phyloP scores from a whole-genome alignment of 2,888 invertebrate species.

The Cremastinae sp. region DNA sequence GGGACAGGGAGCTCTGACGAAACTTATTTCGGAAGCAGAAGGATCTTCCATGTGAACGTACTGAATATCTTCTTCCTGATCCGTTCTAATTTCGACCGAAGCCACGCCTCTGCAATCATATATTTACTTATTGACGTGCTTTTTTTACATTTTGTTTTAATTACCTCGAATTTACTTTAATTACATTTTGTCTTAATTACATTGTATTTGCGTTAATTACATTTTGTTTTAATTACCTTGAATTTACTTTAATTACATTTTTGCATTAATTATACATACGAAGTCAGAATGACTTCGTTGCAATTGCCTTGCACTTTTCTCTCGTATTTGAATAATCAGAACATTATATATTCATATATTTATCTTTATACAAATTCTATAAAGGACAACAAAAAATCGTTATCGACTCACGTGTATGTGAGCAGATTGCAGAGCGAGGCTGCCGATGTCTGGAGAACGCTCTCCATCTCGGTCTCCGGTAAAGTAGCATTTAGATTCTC shows the following conservation, averaged over 20 bases:
- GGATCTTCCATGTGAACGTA: slow-evolving; percentile 93
- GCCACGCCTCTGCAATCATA: slow-evolving; percentile 86
- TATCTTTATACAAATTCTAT: too few species aligned
- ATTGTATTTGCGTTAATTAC: too few species aligned
- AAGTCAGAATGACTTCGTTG: too few species aligned
- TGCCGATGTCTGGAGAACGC: slow-evolving; percentile 87
- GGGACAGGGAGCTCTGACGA: slow-evolving; percentile 89
- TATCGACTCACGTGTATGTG: slow-evolving; percentile 89
- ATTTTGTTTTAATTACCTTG: too few species aligned
- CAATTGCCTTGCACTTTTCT: too few species aligned
- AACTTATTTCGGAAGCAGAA: slow-evolving; percentile 89
- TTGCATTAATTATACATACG: too few species aligned
- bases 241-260: too few species aligned
- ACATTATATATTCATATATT: too few species aligned
- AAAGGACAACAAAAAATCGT: not conserved
- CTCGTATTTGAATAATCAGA: too few species aligned
- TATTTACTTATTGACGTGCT: too few species aligned
- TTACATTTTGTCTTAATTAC: too few species aligned
- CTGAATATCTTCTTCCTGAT: slow-evolving; percentile 83
- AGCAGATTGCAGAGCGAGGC: slow-evolving; percentile 89
- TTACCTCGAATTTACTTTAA: too few species aligned
- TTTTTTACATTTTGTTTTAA: not conserved
- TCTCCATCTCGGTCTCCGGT: slow-evolving; percentile 81
- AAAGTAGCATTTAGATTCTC: slow-evolving; percentile 87
- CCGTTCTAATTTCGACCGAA: slow-evolving; percentile 85